phyloP scores from a whole-genome alignment of 2,888 invertebrate species.

The Stictocephala bisonia region DNA sequence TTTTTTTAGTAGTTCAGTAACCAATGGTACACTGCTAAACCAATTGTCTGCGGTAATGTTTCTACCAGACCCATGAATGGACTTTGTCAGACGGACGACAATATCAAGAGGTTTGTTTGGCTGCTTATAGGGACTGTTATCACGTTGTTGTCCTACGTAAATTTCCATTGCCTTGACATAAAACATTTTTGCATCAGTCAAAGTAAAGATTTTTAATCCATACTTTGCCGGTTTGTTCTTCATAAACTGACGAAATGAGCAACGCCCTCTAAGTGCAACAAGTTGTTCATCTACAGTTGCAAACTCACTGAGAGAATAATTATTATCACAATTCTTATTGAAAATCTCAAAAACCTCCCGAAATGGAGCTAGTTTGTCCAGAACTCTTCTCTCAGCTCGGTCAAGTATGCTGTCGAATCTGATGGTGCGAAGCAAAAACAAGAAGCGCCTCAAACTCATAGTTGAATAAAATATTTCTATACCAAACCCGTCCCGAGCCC shows the following conservation, averaged over 20 bases:
- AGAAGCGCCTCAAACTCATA: slow-evolving; percentile 14
- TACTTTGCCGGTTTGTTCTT: slow-evolving; percentile 44
- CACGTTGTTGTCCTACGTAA: slow-evolving; percentile 34
- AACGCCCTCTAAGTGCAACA: slow-evolving; percentile 35
- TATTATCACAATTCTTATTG: slow-evolving; percentile 19
- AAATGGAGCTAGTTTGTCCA: slow-evolving; percentile 34
- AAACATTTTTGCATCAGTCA: slow-evolving; percentile 43
- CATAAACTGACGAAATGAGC: slow-evolving; percentile 33
- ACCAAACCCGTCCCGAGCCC: slow-evolving; percentile 27
- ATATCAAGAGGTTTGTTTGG: slow-evolving; percentile 33
- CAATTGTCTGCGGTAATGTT: slow-evolving; percentile 28
- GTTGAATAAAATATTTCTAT: slow-evolving; percentile 27
- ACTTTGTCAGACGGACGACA: slow-evolving; percentile 11
- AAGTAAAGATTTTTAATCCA: slow-evolving; percentile 37
- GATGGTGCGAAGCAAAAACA: slow-evolving; percentile 22
- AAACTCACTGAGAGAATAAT: neutral
- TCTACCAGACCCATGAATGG: slow-evolving; percentile 10
- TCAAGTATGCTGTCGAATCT: slow-evolving; percentile 27
- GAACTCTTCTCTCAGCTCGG: neutral
- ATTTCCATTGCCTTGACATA: slow-evolving; percentile 38
- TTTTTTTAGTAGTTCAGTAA: slow-evolving; percentile 5
- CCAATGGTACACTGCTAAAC: slow-evolving; percentile 11
- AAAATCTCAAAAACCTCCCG: slow-evolving; percentile 38
- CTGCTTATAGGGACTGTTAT: slow-evolving; percentile 20
- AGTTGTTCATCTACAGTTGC: slow-evolving; percentile 35